Conservation (phyloP, 1,140 invertebrate species). For the Drosophila asahinai region DNA sequence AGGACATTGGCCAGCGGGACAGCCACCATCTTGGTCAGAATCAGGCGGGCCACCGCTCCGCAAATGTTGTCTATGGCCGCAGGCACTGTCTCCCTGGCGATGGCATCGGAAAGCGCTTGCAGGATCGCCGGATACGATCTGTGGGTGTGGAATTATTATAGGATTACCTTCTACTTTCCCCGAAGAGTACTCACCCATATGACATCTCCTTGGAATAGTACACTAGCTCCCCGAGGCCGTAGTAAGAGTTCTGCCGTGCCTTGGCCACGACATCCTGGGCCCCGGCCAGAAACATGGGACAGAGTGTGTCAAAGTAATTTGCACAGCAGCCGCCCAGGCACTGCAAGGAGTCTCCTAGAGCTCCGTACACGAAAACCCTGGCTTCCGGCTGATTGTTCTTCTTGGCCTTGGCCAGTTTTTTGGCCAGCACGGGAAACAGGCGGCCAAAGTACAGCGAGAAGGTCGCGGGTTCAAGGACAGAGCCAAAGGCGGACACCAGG, state of each 20-base stretch:
- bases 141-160: background rate
- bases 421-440: conserved; percentile 88
- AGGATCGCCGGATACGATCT: conserved; percentile 86
- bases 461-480: conserved; percentile 87
- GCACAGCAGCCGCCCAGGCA: conserved; percentile 86
- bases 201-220: conserved; percentile 85
- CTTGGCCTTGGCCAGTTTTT: conserved; percentile 85
- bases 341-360: conserved; percentile 90
- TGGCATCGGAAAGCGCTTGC: conserved; percentile 88
- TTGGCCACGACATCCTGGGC: conserved; percentile 88
- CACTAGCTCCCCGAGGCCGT: conserved; percentile 91
- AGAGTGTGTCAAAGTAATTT: conserved; percentile 87
- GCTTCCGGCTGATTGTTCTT: conserved; percentile 84
- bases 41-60: conserved; percentile 91
- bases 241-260: conserved; percentile 92
- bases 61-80: conserved; percentile 91
- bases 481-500: conserved; percentile 90
- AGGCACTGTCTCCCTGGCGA: conserved; percentile 88
- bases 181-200: conserved; percentile 60
- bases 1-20: conserved; percentile 90
- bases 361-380: conserved; percentile 90
- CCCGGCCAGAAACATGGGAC: conserved; percentile 88
- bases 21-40: conserved; percentile 88
- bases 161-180: background rate
- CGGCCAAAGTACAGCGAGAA: conserved; percentile 89